Base-by-base conservation (phyloP, 1,140 invertebrate genomes). In the Drosophila orosa region DNA sequence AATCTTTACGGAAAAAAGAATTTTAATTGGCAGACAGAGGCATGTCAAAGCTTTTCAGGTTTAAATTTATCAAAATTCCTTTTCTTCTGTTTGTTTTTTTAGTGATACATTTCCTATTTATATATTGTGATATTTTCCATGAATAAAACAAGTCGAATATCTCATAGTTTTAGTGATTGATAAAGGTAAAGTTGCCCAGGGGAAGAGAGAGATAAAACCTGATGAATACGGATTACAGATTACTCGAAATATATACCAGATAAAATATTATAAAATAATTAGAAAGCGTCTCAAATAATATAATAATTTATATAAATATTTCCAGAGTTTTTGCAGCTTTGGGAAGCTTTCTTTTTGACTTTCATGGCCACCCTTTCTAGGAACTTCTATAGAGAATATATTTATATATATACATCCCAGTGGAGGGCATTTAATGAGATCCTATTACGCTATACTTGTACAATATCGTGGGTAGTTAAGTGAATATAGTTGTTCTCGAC, bases 401-500 rank as follows among this genome's bases (percentile, higher is more conserved):
- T n/a, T n/a, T n/a, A n/a, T n/a, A n/a, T 8, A 3, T 52, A 15
- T 13, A 7, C 15, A 31, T 19, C 47, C 27, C 27, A n/a, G 17
- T 19, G 29, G 17, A 52, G 48, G 17, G 19, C 50, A 35, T 55
- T 55, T 37, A 55, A 37, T 55, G 52, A 37, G 31, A 12, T 19
- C 15, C 31, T 55, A 39, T 39, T 55, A 55, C 15, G 19, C 24
- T 27, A 3, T 4, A 13, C 55, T 40, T 59, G 50, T 54, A n/a
- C 15, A 55, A 47, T 56, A 25, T 35, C 47, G 33, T 56, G 40
- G 19, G 12, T 33, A 29, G 25, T 24, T 47, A 48, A 39, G 65
- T 58, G 67, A 71, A 71, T 69, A 58, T 39, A 71, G 50, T 69
- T 71, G 42, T 57, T 71, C 67, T 22, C 50, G 67, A 33, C 48